Conservation (phyloP, 2,888 invertebrate genomes). For the Lepetodrilus schrolli region DNA sequence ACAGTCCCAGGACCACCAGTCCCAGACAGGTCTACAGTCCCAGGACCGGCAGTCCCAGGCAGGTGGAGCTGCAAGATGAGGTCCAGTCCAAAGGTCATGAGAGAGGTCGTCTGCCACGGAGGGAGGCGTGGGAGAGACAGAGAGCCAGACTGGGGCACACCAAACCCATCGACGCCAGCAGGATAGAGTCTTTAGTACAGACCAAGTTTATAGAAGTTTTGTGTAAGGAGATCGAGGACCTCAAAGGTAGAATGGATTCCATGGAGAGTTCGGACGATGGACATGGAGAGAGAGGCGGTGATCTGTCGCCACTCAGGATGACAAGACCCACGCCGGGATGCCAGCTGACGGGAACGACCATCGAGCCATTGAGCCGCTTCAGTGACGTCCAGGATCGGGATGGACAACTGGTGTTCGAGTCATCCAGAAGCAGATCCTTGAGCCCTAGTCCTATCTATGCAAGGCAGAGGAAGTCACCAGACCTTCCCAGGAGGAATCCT, state of each 20-base stretch:
- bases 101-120: constrained; percentile 31
- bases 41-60: background rate
- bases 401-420: constrained; percentile 20
- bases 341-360: background rate
- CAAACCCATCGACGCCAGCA: background rate
- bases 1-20: background rate
- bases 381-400: constrained; percentile 30
- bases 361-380: constrained; percentile 7
- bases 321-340: background rate
- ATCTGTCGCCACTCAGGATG: background rate
- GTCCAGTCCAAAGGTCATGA: background rate
- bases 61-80: background rate
- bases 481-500: background rate
- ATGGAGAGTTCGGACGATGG: constrained; percentile 44
- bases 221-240: constrained; percentile 60
- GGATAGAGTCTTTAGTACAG: constrained; percentile 35
- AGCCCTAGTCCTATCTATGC: constrained; percentile 13
- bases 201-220: constrained; percentile 41
- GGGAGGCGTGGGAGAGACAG: constrained; percentile 47
- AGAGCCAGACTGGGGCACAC: constrained; percentile 25
- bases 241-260: constrained; percentile 61
- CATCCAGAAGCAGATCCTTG: constrained; percentile 15
- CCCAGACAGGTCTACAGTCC: background rate
- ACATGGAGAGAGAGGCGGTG: background rate
- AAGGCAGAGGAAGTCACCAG: constrained; percentile 2